Conservation (phyloP, 2,888 invertebrate species). For the Entomobrya proxima region DNA sequence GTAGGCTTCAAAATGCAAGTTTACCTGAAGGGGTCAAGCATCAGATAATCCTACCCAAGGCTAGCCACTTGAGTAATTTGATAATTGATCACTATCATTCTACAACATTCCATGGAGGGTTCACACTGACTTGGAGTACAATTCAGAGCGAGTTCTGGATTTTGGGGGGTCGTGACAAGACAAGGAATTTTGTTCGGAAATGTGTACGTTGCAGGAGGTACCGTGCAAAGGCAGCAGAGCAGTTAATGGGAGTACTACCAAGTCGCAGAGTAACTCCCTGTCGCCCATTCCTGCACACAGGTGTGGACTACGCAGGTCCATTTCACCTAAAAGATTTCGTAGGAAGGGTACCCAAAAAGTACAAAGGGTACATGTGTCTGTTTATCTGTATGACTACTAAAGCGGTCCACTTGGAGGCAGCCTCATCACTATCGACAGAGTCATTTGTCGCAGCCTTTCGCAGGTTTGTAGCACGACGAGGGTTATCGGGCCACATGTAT, state of each 20-base stretch:
- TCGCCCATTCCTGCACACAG: conserved; percentile 73
- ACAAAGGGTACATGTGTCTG: conserved; percentile 75
- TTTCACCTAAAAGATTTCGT: conserved; percentile 63
- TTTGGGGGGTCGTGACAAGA: background rate
- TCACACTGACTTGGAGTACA: background rate
- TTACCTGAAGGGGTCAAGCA: background rate
- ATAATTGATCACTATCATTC: background rate
- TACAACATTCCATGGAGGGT: background rate
- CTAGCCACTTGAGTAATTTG: background rate
- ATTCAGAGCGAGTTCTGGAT: conserved; percentile 15
- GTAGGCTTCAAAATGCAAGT: background rate
- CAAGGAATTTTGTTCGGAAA: conserved; percentile 1
- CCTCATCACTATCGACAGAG: background rate
- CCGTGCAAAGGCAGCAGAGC: conserved; percentile 48
- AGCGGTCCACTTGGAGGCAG: too few relatives aligned
- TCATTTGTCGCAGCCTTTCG: background rate
- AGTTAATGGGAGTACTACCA: conserved; percentile 76
- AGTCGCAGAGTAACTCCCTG: conserved; percentile 64
- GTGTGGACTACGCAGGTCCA: conserved; percentile 66
- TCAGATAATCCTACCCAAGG: background rate
- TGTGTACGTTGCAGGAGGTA: conserved; percentile 66
- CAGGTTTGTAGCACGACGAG: background rate
- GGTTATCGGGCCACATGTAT: background rate
- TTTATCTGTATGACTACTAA: too few relatives aligned
- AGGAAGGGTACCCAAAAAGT: conserved; percentile 61